Evolutionary conservation across 2,888 invertebrate species (phyloP).

Genomic region (Euplexia lucipara): DNA sequence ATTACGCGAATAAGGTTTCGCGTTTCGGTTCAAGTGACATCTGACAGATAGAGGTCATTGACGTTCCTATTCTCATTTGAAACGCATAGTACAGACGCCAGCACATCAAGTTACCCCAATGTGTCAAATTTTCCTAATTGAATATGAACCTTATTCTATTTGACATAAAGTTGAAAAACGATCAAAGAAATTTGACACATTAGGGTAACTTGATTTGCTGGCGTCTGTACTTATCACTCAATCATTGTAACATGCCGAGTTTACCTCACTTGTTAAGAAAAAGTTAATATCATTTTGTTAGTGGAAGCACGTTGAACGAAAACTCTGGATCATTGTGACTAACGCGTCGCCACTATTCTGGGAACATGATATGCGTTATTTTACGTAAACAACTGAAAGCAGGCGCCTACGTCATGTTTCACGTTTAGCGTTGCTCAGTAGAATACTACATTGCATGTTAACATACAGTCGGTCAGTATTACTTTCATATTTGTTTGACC

Average conservation of each 20-base stretch:
- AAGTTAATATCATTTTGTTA: slow-evolving; percentile 27
- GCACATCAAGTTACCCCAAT: too few relatives aligned
- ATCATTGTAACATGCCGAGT: slow-evolving; percentile 7
- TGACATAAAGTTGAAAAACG: too few relatives aligned
- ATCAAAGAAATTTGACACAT: too few relatives aligned
- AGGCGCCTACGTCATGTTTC: neutral
- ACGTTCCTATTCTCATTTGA: too few relatives aligned
- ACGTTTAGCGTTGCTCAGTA: neutral
- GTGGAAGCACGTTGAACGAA: slow-evolving; percentile 15
- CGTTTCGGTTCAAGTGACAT: too few relatives aligned
- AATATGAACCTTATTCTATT: too few relatives aligned
- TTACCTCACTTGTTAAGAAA: neutral
- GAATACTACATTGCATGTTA: neutral
- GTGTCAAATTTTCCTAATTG: too few relatives aligned
- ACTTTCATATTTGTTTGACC: neutral
- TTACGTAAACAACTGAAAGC: slow-evolving; percentile 8
- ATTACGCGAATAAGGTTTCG: too few relatives aligned
- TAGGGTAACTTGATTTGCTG: too few relatives aligned
- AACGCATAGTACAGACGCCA: too few relatives aligned
- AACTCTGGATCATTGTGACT: slow-evolving; percentile 10
- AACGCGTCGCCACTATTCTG: neutral
- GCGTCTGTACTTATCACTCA: slow-evolving; percentile 2
- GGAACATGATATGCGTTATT: slow-evolving; percentile 19
- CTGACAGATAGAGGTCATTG: too few relatives aligned
- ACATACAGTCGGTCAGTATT: neutral